Base-by-base conservation (phyloP, 2,797 vertebrate genomes). In the Alcedo atthis region DNA sequence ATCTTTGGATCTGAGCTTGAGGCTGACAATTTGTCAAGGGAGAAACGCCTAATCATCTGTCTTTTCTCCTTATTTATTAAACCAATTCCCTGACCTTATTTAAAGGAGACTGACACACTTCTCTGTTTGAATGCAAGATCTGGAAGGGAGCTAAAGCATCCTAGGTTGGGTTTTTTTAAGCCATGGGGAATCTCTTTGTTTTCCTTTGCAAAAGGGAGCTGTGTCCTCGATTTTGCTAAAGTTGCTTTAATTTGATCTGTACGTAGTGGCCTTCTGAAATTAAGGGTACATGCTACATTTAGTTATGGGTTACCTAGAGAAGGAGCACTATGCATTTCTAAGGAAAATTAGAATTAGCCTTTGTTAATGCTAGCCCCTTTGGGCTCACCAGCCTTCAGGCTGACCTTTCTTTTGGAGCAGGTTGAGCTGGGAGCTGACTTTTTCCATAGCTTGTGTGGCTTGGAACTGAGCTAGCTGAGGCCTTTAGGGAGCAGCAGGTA, bases 1-100 rank as follows among this genome's bases (percentile, higher is more conserved):
- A 59, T 92, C 78, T 90, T 94, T 92, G 91, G 70, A 87, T 89
- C 67, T 85, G 87, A 95, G 63, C 67, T 81, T 76, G 58, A 73
- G 70, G 76, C 64, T 96, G 86, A 43, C 6, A 5, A 80, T 91
- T 91, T 95, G 85, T 85, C 68, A 93, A 82, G 73, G 75, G 45
- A 89, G 28, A 92, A 85, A 92, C 1, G 12, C 79, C 54, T 95
- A 83, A 67, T 94, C 85, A 42, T 94, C 69, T 89, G 76, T 92
- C 77, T 83, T 93, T 89, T 75, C 55, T 43, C 35, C 64, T n/a
- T 93, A 48, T 92, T 93, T 85, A 68, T 95, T 83, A 90, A 76
- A 81, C 33, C 74, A 63, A 5, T 57, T 83, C 70, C 48, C 70
- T 95, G 89, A 83, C 89, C 68, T 86, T 86, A 53, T 77, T 93